Base-by-base conservation (phyloP, 2,113 vertebrate genomes). In the Morone saxatilis region DNA sequence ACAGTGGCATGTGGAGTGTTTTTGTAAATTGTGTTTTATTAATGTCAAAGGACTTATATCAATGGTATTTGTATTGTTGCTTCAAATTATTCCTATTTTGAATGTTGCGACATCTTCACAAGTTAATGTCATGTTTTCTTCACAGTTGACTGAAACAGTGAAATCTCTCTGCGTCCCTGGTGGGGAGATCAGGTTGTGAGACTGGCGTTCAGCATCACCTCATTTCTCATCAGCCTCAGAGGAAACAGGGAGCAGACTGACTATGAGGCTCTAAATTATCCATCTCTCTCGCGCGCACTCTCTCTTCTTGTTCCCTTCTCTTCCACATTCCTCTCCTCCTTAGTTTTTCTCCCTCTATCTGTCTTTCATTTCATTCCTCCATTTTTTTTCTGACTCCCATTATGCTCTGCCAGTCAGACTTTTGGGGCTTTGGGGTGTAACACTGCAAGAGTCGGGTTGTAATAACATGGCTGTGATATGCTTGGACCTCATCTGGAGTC, bases 401-500 rank as follows among this genome's bases (percentile, higher is more conserved):
- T 74, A n/a, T 48, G 45, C 76, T 86, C 45, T 89, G 86, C 92
- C 89, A 93, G 80, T 73, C 75, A 91, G 87, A 90, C 84, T 83
- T 90, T 75, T 14, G 57, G 80, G 85, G 89, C 53, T 85, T 88
- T 78, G 81, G 86, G 81, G 80, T 74, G 82, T 78, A 88, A 75
- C 45, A 2, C 83, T 76, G 66, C 62, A 19, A 85, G 80, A 87
- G 78, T 87, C 80, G 80, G 86, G 83, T 88, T 94, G 88, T 81
- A 93, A 92, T 89, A 94, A 93, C 92, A 93, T 1, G 56, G 60
- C 72, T 79, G 60, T 94, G 89, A 93, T 94, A 93, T 93, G 87
- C 81, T 95, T 94, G 92, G 94, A 92, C 76, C 61, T 90, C 72
- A 81, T 88, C 82, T 88, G 70, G 78, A 86, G 68, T 72, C 73